Evolutionary conservation across 2,888 invertebrate genomes (phyloP).

Genomic region (Syritta pipiens): DNA sequence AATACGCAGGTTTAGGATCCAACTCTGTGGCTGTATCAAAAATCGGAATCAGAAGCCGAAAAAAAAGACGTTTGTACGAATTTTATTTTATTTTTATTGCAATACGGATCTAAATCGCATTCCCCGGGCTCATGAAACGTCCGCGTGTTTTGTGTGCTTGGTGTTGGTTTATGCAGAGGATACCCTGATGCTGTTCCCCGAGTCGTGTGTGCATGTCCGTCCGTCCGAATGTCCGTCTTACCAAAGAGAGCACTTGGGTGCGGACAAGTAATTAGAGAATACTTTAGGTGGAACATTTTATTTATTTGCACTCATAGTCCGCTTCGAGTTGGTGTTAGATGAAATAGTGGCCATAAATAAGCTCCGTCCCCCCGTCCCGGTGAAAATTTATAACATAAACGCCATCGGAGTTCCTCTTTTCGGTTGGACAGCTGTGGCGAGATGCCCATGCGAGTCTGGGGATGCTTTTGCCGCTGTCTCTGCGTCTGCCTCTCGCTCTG

Average conservation of each 20-base stretch:
- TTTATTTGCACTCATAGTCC: slow-evolving; percentile 63
- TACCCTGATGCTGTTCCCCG: neutral
- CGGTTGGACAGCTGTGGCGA: slow-evolving; percentile 12
- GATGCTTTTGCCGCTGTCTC: neutral
- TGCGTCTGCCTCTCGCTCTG: slow-evolving; percentile 27
- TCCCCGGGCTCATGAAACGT: slow-evolving; percentile 9
- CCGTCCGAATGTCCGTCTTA: neutral
- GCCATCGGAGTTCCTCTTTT: slow-evolving; percentile 35
- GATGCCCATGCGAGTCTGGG: slow-evolving; percentile 3
- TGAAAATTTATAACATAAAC: slow-evolving; percentile 60
- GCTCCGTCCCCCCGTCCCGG: neutral
- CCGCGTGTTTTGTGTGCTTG: slow-evolving; percentile 3
- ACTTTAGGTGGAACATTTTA: slow-evolving; percentile 64
- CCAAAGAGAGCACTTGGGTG: slow-evolving; percentile 33
- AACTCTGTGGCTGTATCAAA: slow-evolving; percentile 1
- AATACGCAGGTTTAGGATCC: neutral
- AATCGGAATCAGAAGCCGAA: slow-evolving; percentile 33
- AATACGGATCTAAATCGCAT: slow-evolving; percentile 37
- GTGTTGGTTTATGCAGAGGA: slow-evolving; percentile 14
- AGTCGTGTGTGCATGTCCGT: slow-evolving; percentile 17
- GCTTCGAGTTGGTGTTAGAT: slow-evolving; percentile 62
- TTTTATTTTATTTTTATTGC: slow-evolving; percentile 20
- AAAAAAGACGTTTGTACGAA: slow-evolving; percentile 15
- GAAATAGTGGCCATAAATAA: slow-evolving; percentile 67
- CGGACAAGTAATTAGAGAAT: slow-evolving; percentile 67